A percentile compares a stretch with the other conserved stretches of the same genome.
phyloP scores from a whole-genome alignment of 2,888 invertebrate genomes.

The Hoplodrina ambigua region DNA sequence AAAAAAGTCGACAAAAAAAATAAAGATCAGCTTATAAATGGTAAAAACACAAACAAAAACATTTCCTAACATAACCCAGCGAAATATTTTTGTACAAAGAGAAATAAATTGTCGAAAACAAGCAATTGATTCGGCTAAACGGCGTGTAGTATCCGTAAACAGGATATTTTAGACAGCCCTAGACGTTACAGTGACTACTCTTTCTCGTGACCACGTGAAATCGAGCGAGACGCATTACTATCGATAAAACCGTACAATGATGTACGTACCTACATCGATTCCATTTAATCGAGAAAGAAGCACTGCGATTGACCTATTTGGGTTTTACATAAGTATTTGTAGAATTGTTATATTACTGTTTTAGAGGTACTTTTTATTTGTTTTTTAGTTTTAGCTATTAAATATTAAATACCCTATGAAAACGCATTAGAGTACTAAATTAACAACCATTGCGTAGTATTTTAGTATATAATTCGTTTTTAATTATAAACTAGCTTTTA shows the following conservation, averaged over 20 bases:
- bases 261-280: constrained; percentile 50
- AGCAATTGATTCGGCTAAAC: constrained; percentile 43
- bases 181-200: constrained; percentile 58
- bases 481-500: too few species aligned
- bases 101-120: constrained; percentile 44
- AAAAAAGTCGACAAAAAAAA: background rate
- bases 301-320: constrained; percentile 36
- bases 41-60: constrained; percentile 14
- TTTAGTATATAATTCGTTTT: too few species aligned
- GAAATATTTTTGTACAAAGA: constrained; percentile 30
- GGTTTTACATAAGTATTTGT: constrained; percentile 13
- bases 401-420: too few species aligned
- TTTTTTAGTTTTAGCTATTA: background rate
- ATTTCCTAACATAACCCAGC: constrained; percentile 5
- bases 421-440: background rate
- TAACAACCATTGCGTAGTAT: background rate
- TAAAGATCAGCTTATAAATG: background rate
- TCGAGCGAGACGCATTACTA: constrained; percentile 75
- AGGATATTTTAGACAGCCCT: constrained; percentile 56
- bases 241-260: constrained; percentile 66
- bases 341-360: background rate
- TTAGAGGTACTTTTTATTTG: background rate
- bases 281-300: constrained; percentile 47
- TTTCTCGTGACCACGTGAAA: constrained; percentile 69
- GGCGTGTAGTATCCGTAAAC: constrained; percentile 51